phyloP scores from a whole-genome alignment of 2,888 invertebrate species.

The Drosophila phalerata region DNA sequence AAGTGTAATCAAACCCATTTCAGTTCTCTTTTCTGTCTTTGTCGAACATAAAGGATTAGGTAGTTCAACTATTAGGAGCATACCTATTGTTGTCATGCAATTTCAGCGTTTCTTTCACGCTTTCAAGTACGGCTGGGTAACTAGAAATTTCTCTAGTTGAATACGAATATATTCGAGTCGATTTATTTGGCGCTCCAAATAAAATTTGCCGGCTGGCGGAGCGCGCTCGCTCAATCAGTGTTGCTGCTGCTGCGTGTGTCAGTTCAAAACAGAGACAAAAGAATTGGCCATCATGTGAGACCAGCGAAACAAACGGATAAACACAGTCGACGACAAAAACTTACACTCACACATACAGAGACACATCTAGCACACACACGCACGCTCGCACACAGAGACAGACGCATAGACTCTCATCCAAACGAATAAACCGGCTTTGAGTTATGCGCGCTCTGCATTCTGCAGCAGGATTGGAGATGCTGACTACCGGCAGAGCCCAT shows the following conservation, averaged over 20 bases:
- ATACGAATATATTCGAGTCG: slow-evolving; percentile 21
- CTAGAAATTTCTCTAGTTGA: slow-evolving; percentile 20
- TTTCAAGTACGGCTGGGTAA: slow-evolving; percentile 3
- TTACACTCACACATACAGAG: slow-evolving; percentile 35
- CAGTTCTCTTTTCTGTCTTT: neutral
- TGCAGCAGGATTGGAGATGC: slow-evolving; percentile 78
- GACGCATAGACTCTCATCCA: slow-evolving; percentile 48
- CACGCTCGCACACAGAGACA: slow-evolving; percentile 12
- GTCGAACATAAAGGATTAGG: neutral
- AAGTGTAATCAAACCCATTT: no score
- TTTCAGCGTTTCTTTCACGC: slow-evolving; percentile 6
- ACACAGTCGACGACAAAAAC: slow-evolving; percentile 48
- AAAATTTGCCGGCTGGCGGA: slow-evolving; percentile 44
- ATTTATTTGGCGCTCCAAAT: slow-evolving; percentile 53
- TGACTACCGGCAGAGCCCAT: slow-evolving; percentile 49
- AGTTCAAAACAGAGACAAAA: slow-evolving; percentile 66
- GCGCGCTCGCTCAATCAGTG: slow-evolving; percentile 30
- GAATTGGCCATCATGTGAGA: slow-evolving; percentile 58
- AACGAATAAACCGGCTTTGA: slow-evolving; percentile 72
- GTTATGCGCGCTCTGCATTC: slow-evolving; percentile 77
- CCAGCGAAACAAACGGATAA: slow-evolving; percentile 59
- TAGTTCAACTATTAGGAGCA: neutral
- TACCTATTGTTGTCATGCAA: neutral
- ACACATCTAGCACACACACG: slow-evolving; percentile 22
- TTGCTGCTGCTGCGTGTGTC: slow-evolving; percentile 39